These are phyloP conservation scores for Lynx canadensis DNA, from an alignment of 2,113 vertebrate species.

Conservation along the genomic window DNA sequence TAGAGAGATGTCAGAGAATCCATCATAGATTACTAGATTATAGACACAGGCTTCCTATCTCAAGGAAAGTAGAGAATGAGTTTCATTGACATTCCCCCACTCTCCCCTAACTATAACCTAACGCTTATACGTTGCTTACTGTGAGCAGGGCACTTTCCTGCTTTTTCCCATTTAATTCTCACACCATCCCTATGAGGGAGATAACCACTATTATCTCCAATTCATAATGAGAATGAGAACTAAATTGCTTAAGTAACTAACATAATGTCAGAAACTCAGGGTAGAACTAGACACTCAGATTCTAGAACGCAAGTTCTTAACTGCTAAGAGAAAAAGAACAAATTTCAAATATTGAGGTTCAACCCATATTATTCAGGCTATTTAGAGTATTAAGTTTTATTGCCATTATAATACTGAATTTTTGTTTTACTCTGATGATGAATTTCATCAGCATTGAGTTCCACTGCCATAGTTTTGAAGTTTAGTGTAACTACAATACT, in stretches of 20 bases:
- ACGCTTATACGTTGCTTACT: not conserved
- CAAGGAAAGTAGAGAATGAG: not conserved
- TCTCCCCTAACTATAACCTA: not conserved
- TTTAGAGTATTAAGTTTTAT: not conserved
- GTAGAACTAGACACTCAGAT: not conserved
- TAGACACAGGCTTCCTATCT: not conserved
- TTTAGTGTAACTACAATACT: not conserved
- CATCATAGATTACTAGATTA: not conserved
- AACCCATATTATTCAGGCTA: not conserved
- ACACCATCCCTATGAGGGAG: not conserved
- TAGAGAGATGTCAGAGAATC: not conserved
- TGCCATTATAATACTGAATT: not conserved
- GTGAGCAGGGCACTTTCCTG: not conserved
- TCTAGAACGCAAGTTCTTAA: not conserved
- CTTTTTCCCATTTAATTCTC: not conserved
- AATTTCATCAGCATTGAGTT: conserved; percentile 20
- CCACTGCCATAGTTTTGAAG: not conserved
- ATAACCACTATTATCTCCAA: not conserved
- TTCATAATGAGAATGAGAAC: not conserved
- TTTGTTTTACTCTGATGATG: conserved; percentile 21
- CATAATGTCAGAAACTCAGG: not conserved
- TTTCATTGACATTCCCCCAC: not conserved
- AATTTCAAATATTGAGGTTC: not conserved
- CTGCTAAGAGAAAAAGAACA: not conserved
- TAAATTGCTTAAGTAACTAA: not conserved